A percentile compares a stretch with the other conserved stretches of the same genome.
phyloP scores from a whole-genome alignment of 2,888 invertebrate species.

The Ceratothoa steindachneri region DNA sequence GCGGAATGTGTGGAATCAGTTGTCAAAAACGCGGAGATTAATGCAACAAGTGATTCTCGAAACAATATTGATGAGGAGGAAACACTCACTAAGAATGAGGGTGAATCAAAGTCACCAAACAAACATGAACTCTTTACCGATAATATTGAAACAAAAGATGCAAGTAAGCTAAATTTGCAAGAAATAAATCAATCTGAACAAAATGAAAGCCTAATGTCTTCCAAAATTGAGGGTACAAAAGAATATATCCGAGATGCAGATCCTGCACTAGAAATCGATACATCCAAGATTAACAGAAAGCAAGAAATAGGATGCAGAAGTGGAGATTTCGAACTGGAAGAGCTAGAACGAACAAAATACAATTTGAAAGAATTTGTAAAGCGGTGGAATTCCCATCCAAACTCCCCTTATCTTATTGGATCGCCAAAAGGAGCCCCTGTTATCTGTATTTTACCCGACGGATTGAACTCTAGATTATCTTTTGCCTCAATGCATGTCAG shows the following conservation, averaged over 20 bases:
- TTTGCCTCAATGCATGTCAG: slow-evolving; percentile 24
- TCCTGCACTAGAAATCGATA: neutral
- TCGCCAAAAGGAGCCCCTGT: slow-evolving; percentile 14
- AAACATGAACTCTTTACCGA: no score
- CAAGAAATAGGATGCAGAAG: neutral
- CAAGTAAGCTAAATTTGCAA: no score
- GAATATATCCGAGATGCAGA: neutral
- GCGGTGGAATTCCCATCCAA: slow-evolving; percentile 81
- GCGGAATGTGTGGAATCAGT: no score
- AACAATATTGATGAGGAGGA: no score
- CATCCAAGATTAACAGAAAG: neutral
- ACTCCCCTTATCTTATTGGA: slow-evolving; percentile 66
- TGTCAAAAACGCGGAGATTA: no score
- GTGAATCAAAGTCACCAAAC: no score
- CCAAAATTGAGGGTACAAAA: neutral
- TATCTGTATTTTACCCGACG: neutral
- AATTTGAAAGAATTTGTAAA: slow-evolving; percentile 79
- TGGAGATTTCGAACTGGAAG: slow-evolving; percentile 1
- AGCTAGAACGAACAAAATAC: slow-evolving; percentile 62
- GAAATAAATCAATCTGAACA: neutral
- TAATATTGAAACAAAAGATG: no score
- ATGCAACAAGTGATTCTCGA: no score
- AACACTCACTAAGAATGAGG: no score
- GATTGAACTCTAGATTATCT: slow-evolving; percentile 19
- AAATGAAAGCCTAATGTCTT: slow-evolving; percentile 3